These are phyloP conservation scores for Rhinatrema bivittatum DNA, from an alignment of 2,797 vertebrate species.

Conservation along the genomic window DNA sequence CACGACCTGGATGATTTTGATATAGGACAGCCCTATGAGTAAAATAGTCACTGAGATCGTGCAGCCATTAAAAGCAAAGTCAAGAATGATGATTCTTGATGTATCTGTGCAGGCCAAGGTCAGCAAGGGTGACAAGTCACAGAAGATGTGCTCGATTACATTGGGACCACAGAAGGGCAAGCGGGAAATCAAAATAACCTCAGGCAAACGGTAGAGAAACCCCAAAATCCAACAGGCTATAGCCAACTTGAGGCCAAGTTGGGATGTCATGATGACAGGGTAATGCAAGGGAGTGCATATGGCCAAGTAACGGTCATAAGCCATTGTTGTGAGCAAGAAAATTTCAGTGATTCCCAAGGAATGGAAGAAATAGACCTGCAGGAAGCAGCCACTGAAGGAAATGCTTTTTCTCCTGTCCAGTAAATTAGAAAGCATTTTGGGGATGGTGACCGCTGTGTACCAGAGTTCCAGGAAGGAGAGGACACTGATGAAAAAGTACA, in stretches of 20 bases:
- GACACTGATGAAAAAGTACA: constrained; percentile 21
- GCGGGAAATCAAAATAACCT: constrained; percentile 14
- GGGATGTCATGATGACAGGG: constrained; percentile 4
- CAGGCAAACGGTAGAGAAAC: constrained; percentile 4
- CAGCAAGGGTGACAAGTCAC: constrained; percentile 27
- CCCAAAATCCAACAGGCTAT: constrained; percentile 12
- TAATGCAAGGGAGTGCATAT: constrained; percentile 23
- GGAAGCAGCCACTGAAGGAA: constrained; percentile 15
- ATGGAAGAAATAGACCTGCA: constrained; percentile 35
- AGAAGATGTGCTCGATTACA: constrained; percentile 26
- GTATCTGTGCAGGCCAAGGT: constrained; percentile 22
- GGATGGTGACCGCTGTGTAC: constrained; percentile 22
- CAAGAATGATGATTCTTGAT: constrained; percentile 7
- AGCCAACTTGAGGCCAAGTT: not conserved
- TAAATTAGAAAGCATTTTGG: constrained; percentile 26
- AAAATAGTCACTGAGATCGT: constrained; percentile 23
- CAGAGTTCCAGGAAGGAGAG: constrained; percentile 24
- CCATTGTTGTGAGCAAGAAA: constrained; percentile 19
- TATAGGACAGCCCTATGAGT: constrained; percentile 24
- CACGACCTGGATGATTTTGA: constrained; percentile 19
- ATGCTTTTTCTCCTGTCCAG: constrained; percentile 12
- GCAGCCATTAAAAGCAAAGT: constrained; percentile 15
- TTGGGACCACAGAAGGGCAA: constrained; percentile 17
- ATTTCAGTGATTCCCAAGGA: constrained; percentile 16
- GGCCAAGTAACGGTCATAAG: constrained; percentile 24